Evolutionary conservation across 2,797 vertebrate genomes (phyloP).

Genomic region (Pseudochromis fuscus): DNA sequence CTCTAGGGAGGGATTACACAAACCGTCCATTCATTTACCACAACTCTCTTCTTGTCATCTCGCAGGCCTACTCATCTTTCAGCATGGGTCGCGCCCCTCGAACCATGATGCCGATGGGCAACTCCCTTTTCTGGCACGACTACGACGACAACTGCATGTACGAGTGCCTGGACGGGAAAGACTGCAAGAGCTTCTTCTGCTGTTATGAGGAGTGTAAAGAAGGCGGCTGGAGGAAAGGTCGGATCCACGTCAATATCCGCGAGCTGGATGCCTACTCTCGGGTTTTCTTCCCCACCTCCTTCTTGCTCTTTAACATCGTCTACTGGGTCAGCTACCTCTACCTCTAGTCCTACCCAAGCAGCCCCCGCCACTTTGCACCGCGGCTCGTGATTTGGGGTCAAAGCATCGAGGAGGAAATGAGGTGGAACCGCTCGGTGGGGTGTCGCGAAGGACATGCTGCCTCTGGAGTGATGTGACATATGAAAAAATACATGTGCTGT

Average conservation of each 20-base stretch:
- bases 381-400: constrained; percentile 42
- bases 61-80: constrained; percentile 93
- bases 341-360: constrained; percentile 85
- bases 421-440: constrained; percentile 25
- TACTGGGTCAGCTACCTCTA: constrained; percentile 99
- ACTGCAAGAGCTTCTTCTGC: constrained; percentile 98
- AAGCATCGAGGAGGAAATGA: constrained; percentile 33
- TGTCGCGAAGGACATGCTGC: constrained; percentile 7
- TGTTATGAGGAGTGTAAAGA: constrained; percentile 96
- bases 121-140: constrained; percentile 95
- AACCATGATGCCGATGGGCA: constrained; percentile 79
- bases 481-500: neutral
- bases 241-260: constrained; percentile 93
- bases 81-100: constrained; percentile 84
- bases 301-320: constrained; percentile 96
- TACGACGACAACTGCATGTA: constrained; percentile 93
- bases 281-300: constrained; percentile 97
- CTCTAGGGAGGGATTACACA: too few species aligned
- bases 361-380: constrained; percentile 29
- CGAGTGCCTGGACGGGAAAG: constrained; percentile 97
- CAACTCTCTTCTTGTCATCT: neutral
- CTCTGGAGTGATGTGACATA: constrained; percentile 12
- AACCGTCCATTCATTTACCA: too few species aligned
- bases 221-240: constrained; percentile 93
- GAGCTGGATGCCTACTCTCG: constrained; percentile 96